A percentile compares a stretch with the other conserved stretches of the same genome.
Conservation (phyloP, 2,113 vertebrate species). For the Etheostoma cragini region DNA sequence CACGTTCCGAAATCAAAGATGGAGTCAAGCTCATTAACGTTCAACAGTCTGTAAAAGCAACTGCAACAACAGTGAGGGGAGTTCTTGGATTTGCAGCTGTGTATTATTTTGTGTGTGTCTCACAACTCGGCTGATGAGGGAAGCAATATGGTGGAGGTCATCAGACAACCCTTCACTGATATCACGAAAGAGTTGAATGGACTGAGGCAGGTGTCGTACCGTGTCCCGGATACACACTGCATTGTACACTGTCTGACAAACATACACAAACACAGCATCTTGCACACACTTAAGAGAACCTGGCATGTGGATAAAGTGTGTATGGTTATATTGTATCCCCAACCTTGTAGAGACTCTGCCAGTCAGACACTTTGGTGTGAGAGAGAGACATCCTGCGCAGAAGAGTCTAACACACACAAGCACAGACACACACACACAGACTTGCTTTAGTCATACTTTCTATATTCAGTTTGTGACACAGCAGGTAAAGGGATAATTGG, state of each 20-base stretch:
- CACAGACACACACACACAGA: slow-evolving; percentile 1
- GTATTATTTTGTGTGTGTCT: slow-evolving; percentile 21
- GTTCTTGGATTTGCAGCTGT: not conserved
- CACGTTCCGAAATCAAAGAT: slow-evolving; percentile 22
- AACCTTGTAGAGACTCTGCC: slow-evolving; percentile 94
- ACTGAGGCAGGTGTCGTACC: slow-evolving; percentile 87
- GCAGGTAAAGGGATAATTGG: not conserved
- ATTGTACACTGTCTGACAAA: slow-evolving; percentile 87
- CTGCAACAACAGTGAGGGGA: not conserved
- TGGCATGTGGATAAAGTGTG: not conserved
- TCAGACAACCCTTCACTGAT: slow-evolving; percentile 91
- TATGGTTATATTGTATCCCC: not conserved
- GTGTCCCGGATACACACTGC: slow-evolving; percentile 92
- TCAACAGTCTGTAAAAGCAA: not conserved
- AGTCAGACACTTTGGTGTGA: slow-evolving; percentile 92
- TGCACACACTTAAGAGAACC: not conserved
- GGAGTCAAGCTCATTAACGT: slow-evolving; percentile 9
- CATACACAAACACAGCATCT: slow-evolving; percentile 22
- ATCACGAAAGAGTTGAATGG: slow-evolving; percentile 89
- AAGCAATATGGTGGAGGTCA: slow-evolving; percentile 90
- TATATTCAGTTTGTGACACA: not conserved
- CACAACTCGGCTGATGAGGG: slow-evolving; percentile 92
- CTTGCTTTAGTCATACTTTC: not conserved
- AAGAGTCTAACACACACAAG: slow-evolving; percentile 82
- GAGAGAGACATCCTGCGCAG: slow-evolving; percentile 93